phyloP scores from a whole-genome alignment of 2,797 vertebrate genomes.

The Artibeus lituratus region DNA sequence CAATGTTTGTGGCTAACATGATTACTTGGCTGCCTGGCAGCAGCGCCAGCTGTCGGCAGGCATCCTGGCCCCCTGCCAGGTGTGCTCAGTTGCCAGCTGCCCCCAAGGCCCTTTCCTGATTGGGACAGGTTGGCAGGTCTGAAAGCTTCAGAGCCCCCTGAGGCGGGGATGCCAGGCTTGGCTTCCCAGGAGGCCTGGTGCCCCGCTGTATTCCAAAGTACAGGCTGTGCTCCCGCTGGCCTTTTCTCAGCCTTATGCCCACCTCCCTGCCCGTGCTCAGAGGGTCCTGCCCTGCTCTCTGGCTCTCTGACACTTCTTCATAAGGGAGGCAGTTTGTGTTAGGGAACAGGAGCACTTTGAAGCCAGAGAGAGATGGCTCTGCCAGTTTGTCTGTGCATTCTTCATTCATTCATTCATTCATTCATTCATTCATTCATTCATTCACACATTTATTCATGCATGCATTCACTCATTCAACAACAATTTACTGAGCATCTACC shows the following conservation, averaged over 20 bases:
- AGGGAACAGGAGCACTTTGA: not conserved
- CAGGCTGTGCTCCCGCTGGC: not conserved
- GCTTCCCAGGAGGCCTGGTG: not conserved
- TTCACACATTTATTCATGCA: not conserved
- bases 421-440: not conserved
- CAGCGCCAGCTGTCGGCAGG: slow-evolving; percentile 52
- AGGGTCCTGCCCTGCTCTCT: not conserved
- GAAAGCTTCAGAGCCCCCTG: not conserved
- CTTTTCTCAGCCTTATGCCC: not conserved
- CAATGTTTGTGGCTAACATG: slow-evolving; percentile 65
- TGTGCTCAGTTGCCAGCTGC: not conserved
- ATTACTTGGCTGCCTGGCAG: slow-evolving; percentile 66
- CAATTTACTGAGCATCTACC: not conserved
- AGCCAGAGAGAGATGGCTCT: not conserved
- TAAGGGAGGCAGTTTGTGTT: not conserved
- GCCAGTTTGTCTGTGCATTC: not conserved
- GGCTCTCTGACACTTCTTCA: not conserved
- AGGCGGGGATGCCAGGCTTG: not conserved
- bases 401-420: rapidly evolving
- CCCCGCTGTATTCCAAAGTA: not conserved
- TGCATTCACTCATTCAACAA: not conserved
- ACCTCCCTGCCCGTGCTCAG: not conserved
- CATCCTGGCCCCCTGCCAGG: slow-evolving; percentile 41
- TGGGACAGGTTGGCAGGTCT: slow-evolving; percentile 39
- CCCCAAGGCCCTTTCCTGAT: slow-evolving; percentile 19